Percentiles rank a stretch among this genome's conserved stretches.
Evolutionary conservation across 2,113 vertebrate species (phyloP).

Genomic region (Carassius auratus): DNA sequence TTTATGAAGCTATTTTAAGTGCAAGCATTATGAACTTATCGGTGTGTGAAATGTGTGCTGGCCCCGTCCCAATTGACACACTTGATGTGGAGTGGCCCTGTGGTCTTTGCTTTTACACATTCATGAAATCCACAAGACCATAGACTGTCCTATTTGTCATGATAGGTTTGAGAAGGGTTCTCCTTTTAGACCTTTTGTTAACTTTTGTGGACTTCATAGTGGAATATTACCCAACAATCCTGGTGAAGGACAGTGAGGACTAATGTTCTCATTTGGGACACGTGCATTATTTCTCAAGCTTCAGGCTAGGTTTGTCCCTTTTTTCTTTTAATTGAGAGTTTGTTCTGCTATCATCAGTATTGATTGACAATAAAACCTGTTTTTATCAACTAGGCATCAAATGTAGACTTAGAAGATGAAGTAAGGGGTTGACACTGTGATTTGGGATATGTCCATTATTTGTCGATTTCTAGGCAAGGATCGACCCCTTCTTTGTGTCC

Average conservation of each 20-base stretch:
- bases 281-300: not conserved
- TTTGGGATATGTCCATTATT: not conserved
- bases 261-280: not conserved
- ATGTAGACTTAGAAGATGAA: no score
- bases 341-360: not conserved
- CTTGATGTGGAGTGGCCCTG: not conserved
- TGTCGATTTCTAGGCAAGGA: not conserved
- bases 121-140: not conserved
- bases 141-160: not conserved
- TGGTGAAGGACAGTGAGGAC: no score
- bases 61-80: not conserved
- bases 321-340: no score
- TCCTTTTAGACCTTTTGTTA: not conserved
- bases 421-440: not conserved
- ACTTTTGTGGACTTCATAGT: not conserved
- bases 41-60: conserved; percentile 38
- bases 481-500: not conserved
- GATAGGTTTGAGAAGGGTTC: not conserved
- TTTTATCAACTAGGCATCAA: no score
- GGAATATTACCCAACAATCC: not conserved
- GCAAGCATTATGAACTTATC: conserved; percentile 40
- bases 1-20: conserved; percentile 51
- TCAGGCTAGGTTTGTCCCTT: no score
- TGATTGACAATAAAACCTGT: no score
- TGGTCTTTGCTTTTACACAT: not conserved